Percentiles rank a stretch among this genome's conserved stretches.
phyloP scores from a whole-genome alignment of 2,888 invertebrate genomes.

The Thera britannica region DNA sequence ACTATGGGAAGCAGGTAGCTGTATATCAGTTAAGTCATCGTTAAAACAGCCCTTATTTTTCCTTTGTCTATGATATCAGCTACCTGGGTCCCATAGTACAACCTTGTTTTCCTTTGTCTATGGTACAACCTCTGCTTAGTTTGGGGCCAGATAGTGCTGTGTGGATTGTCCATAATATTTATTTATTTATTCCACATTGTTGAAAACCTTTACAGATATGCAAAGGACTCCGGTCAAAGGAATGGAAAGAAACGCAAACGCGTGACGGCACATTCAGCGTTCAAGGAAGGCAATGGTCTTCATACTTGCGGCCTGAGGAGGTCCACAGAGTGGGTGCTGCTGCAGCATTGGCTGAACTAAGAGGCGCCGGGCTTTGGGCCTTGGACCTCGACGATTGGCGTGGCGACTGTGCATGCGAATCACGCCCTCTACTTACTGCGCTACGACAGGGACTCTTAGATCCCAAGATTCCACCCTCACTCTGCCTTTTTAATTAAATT shows the following conservation, averaged over 20 bases:
- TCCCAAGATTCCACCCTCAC: slow-evolving; percentile 58
- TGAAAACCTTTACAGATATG: slow-evolving; percentile 75
- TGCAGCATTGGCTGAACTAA: slow-evolving; percentile 84
- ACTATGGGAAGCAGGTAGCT: too few relatives aligned
- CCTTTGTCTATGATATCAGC: too few relatives aligned
- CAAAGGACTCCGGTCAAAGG: slow-evolving; percentile 85
- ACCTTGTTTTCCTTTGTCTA: too few relatives aligned
- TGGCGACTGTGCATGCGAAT: slow-evolving; percentile 88
- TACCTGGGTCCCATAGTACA: too few relatives aligned
- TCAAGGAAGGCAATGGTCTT: slow-evolving; percentile 90
- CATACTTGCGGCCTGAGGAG: slow-evolving; percentile 89
- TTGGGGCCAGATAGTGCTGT: too few relatives aligned
- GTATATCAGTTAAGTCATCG: too few relatives aligned
- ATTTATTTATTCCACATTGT: background rate
- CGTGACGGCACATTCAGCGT: slow-evolving; percentile 90
- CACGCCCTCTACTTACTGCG: slow-evolving; percentile 88
- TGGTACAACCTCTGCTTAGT: too few relatives aligned
- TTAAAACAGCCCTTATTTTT: too few relatives aligned
- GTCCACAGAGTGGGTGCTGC: slow-evolving; percentile 86
- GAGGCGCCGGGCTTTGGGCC: slow-evolving; percentile 92
- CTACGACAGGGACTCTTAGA: slow-evolving; percentile 75
- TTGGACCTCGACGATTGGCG: slow-evolving; percentile 91
- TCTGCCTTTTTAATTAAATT: slow-evolving; percentile 47
- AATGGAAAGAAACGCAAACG: slow-evolving; percentile 82
- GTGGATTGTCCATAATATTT: too few relatives aligned